Conservation (phyloP, 2,888 invertebrate species). For the Papilio gigon region DNA sequence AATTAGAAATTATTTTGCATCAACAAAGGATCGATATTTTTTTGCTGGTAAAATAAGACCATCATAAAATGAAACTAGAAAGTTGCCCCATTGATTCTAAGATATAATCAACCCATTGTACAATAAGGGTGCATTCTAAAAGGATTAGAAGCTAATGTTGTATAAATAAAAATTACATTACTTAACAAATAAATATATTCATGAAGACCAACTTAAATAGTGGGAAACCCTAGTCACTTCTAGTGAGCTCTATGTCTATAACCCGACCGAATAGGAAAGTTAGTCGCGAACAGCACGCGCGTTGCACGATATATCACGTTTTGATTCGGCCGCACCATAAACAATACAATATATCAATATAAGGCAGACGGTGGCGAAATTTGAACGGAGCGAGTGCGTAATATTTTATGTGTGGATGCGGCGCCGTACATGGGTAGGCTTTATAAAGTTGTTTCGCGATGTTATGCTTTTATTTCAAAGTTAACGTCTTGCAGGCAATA, state of each 20-base stretch:
- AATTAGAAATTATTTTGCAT: not conserved
- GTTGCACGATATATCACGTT: slow-evolving; percentile 80
- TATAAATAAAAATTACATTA: too few relatives aligned
- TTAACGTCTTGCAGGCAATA: slow-evolving; percentile 46
- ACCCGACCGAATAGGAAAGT: slow-evolving; percentile 80
- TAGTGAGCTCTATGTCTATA: slow-evolving; percentile 61
- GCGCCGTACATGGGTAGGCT: slow-evolving; percentile 50
- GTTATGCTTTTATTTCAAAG: slow-evolving; percentile 50
- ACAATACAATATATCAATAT: slow-evolving; percentile 83
- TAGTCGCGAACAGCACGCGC: slow-evolving; percentile 76
- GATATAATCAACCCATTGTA: not conserved
- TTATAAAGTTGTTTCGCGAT: slow-evolving; percentile 52
- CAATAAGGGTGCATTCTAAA: not conserved
- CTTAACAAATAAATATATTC: not conserved
- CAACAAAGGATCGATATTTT: not conserved
- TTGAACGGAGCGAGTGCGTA: slow-evolving; percentile 79
- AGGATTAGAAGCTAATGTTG: not conserved
- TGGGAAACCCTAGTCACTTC: slow-evolving; percentile 53
- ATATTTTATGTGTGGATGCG: slow-evolving; percentile 70
- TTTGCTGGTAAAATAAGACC: not conserved
- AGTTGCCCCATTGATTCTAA: not conserved
- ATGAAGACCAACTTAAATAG: not conserved
- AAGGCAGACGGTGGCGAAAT: slow-evolving; percentile 82
- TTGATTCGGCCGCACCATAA: slow-evolving; percentile 82
- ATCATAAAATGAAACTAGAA: not conserved